These are phyloP conservation scores for Atethmia centrago DNA, from an alignment of 2,888 invertebrate genomes.

Conservation along the genomic window DNA sequence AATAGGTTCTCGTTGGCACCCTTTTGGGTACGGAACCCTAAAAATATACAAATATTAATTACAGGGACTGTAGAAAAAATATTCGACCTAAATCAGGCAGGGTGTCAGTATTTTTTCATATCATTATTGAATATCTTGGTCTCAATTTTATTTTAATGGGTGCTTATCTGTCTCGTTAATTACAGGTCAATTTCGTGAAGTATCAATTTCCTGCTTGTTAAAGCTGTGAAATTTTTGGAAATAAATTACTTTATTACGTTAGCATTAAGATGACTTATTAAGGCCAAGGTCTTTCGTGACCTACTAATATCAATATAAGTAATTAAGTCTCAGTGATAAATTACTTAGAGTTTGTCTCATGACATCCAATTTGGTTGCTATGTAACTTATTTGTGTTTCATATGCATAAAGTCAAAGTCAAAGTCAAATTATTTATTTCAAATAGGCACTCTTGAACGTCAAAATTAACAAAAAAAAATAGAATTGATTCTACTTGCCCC, in stretches of 20 bases:
- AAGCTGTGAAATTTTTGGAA: constrained; percentile 29
- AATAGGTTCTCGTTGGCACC: neutral
- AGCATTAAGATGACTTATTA: constrained; percentile 17
- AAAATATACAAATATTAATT: constrained; percentile 62
- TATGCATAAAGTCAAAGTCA: constrained; percentile 6
- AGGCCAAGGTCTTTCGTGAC: constrained; percentile 8
- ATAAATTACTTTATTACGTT: constrained; percentile 34
- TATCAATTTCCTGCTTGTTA: constrained; percentile 60
- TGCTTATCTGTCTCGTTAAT: constrained; percentile 60
- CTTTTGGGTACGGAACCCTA: neutral
- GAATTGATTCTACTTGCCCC: too few relatives aligned
- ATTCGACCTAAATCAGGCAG: constrained; percentile 58
- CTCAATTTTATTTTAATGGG: constrained; percentile 62
- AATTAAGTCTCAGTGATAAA: constrained; percentile 14
- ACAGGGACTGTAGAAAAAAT: constrained; percentile 62
- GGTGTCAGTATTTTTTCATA: constrained; percentile 59
- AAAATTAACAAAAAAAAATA: too few relatives aligned
- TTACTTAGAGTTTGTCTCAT: constrained; percentile 18
- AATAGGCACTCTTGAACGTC: too few relatives aligned
- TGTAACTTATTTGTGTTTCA: constrained; percentile 14
- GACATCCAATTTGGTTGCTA: constrained; percentile 11
- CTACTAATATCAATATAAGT: constrained; percentile 11
- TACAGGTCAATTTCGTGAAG: constrained; percentile 60
- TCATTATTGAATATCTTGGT: constrained; percentile 56
- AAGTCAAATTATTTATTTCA: too few relatives aligned